Base-by-base conservation (phyloP, 2,113 vertebrate genomes). In the Cyanistes caeruleus region DNA sequence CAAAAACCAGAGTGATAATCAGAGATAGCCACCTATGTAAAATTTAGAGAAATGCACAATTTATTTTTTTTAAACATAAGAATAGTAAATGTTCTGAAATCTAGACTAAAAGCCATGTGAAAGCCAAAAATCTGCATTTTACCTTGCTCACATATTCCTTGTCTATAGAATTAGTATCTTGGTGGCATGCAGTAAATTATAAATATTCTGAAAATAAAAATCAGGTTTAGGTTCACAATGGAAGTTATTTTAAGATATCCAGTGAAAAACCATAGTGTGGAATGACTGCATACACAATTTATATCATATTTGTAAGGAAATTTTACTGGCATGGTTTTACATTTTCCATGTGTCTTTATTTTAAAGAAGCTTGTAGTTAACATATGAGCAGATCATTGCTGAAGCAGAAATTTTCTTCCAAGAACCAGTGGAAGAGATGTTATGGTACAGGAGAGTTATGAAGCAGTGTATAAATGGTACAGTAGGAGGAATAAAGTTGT, bases 241-340 rank as follows among this genome's bases (percentile, higher is more conserved):
- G 17, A 82, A 33, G 4, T 41, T 28, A 63, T 43, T 60, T 76
- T 68, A 72, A 64, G 28, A 56, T 56, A 69, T 14, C 3, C 33
- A n/a, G 20, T 56, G 24, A 52, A 74, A 68, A 91, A 35, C 2
- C 10, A 7, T n/a, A 46, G 6, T 20, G 8, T 62, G 21, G 10
- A 77, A 15, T 60, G 55, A n/a, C 16, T 49, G 14, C 13, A 55
- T 28, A 41, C 17, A 51, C 2, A 58, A 67, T 39, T 51, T 60
- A 13, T 55, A 56, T 64, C 1, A 35, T 46, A 49, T 30, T 12
- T 78, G 31, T 14, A 67, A 12, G 27, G 30, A 89, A 75, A 89
- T 56, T 41, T 14, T 19, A 87, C 27, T 0, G 0, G 4, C 41
- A 11, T 2, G 48, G 1, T 16, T 84, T 62, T 88, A 10, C 3